Evolutionary conservation across 2,113 vertebrate genomes (phyloP).

Genomic region (Tor tambroides): DNA sequence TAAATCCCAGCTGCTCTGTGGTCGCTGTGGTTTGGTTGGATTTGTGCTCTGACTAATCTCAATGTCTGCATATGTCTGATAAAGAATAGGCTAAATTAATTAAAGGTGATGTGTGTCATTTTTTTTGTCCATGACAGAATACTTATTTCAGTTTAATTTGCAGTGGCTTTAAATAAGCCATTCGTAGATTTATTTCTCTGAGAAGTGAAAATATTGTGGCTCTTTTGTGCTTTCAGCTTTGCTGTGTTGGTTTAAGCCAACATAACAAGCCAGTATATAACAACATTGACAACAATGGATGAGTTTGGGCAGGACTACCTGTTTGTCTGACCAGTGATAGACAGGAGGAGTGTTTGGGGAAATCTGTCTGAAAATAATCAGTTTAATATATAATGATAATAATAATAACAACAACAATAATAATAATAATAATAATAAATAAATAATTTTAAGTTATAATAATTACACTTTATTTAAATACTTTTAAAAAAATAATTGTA

Average conservation of each 20-base stretch:
- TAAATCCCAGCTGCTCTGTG: conserved; percentile 27
- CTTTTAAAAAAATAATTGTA: no score
- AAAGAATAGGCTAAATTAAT: conserved; percentile 21
- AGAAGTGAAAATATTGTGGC: not conserved
- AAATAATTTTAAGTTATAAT: no score
- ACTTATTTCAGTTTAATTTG: not conserved
- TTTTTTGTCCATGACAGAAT: conserved; percentile 2
- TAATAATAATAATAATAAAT: no score
- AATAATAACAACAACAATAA: no score
- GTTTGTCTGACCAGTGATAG: not conserved
- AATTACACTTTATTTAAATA: no score
- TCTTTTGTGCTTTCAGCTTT: not conserved
- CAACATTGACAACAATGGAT: not conserved
- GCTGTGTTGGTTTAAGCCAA: not conserved
- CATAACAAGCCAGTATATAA: no score
- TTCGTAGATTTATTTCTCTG: not conserved
- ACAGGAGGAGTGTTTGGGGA: not conserved
- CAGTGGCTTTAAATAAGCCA: not conserved
- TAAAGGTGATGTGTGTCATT: not conserved
- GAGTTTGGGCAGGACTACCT: not conserved
- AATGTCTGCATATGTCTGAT: conserved; percentile 33
- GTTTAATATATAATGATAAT: no score
- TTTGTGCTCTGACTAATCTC: conserved; percentile 22
- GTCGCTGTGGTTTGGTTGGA: conserved; percentile 3
- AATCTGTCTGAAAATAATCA: not conserved